Percentiles rank a stretch among this genome's conserved stretches.
Conservation (phyloP, 37 sponge, comb jelly and placozoan genomes). For the Tethya wilhelma region DNA sequence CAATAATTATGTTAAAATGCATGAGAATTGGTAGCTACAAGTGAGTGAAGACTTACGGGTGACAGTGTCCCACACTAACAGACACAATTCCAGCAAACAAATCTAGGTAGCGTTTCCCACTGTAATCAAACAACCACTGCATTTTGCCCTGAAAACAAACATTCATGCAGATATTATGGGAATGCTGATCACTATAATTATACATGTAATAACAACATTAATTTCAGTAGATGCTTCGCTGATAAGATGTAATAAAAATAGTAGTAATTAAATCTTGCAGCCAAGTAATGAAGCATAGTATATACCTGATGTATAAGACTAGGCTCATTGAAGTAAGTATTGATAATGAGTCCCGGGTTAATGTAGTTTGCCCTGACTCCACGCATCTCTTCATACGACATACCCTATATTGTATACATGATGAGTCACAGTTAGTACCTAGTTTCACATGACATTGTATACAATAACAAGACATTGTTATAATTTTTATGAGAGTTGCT, state of each 20-base stretch:
- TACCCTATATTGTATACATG: slow-evolving; percentile 70
- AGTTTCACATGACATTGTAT: too few relatives aligned
- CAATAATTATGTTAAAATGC: too few relatives aligned
- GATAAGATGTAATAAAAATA: too few relatives aligned
- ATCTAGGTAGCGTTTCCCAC: slow-evolving; percentile 83
- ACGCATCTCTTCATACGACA: slow-evolving; percentile 37
- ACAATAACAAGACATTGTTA: too few relatives aligned
- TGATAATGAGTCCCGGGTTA: slow-evolving; percentile 63
- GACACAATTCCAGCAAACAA: slow-evolving; percentile 88
- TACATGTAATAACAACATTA: too few relatives aligned
- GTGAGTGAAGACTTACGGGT: slow-evolving; percentile 86
- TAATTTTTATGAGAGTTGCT: too few relatives aligned
- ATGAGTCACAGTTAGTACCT: too few relatives aligned
- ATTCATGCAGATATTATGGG: too few relatives aligned
- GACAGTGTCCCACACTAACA: slow-evolving; percentile 90
- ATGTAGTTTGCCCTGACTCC: slow-evolving; percentile 48
- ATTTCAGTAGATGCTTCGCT: too few relatives aligned
- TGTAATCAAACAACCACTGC: slow-evolving; percentile 87
- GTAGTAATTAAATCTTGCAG: too few relatives aligned
- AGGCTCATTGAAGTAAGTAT: slow-evolving; percentile 80
- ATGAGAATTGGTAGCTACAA: too few relatives aligned
- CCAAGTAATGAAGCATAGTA: slow-evolving; percentile 3
- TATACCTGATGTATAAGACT: slow-evolving; percentile 73
- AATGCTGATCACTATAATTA: too few relatives aligned
- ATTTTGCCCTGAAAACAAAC: slow-evolving; percentile 71